These are phyloP conservation scores for Polypterus senegalus DNA, from an alignment of 2,113 vertebrate species.

Conservation along the genomic window DNA sequence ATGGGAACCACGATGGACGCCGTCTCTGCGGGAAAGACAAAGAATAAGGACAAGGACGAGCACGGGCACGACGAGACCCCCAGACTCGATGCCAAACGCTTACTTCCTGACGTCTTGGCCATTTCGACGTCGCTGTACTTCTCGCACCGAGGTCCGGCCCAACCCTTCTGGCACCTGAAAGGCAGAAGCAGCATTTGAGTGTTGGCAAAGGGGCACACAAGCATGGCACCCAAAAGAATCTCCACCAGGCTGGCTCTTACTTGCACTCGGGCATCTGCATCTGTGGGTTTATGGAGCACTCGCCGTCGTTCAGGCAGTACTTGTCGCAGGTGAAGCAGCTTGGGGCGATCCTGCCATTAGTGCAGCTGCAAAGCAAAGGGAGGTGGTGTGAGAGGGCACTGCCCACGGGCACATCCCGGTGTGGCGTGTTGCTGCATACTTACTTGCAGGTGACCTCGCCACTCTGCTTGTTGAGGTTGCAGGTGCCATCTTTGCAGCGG, in stretches of 20 bases:
- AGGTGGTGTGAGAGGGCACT: neutral
- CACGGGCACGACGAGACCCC: too few species aligned
- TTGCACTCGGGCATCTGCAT: conserved; percentile 73
- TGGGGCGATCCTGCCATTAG: conserved; percentile 53
- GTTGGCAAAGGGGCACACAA: neutral
- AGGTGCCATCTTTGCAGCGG: conserved; percentile 75
- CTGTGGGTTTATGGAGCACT: conserved; percentile 61
- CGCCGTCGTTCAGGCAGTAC: conserved; percentile 67
- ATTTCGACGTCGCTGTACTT: conserved; percentile 30
- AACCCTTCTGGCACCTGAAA: conserved; percentile 39
- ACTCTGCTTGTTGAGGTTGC: conserved; percentile 43
- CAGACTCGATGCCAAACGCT: too few species aligned
- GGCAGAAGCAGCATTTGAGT: neutral
- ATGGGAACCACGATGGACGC: conserved; percentile 71
- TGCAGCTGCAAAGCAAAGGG: conserved; percentile 54
- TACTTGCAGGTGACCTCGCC: conserved; percentile 77
- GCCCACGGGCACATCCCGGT: neutral
- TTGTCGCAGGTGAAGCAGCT: conserved; percentile 71
- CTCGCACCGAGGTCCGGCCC: conserved; percentile 43
- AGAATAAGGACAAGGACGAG: neutral
- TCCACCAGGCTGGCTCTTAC: conserved; percentile 44
- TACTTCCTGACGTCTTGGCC: conserved; percentile 34
- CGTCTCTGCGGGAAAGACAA: conserved; percentile 39
- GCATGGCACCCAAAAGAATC: neutral
- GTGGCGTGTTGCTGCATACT: conserved; percentile 16